phyloP scores from a whole-genome alignment of 1,140 invertebrate genomes.

The Rhizoglyphus robini region DNA sequence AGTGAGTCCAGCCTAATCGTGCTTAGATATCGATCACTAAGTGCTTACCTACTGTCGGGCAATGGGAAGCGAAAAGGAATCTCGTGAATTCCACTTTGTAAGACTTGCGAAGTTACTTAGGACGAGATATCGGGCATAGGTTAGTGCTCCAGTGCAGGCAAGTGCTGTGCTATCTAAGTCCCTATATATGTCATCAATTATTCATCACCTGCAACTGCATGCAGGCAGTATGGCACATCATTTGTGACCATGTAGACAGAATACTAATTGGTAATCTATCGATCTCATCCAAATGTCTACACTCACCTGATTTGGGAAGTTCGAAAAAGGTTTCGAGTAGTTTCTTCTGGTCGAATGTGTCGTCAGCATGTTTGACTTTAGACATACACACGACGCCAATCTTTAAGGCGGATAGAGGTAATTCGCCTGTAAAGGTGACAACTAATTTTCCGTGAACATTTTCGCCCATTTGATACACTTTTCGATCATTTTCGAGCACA shows the following conservation, averaged over 20 bases:
- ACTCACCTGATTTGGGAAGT: conserved; percentile 1
- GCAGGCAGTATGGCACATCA: too few species aligned
- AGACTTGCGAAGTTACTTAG: conserved; percentile 1
- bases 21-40: not conserved
- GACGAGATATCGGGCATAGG: too few species aligned
- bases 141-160: too few species aligned
- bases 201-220: too few species aligned
- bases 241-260: too few species aligned
- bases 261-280: too few species aligned
- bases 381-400: conserved; percentile 19
- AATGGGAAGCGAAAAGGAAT: conserved; percentile 15
- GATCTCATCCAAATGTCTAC: too few species aligned
- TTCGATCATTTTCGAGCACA: not conserved
- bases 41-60: conserved; percentile 12
- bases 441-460: not conserved
- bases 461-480: not conserved
- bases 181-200: too few species aligned
- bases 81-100: conserved; percentile 7
- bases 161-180: too few species aligned
- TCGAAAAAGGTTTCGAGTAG: conserved; percentile 4
- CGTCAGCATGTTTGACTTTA: not conserved
- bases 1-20: not conserved
- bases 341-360: conserved; percentile 13
- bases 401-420: not conserved
- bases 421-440: not conserved